phyloP scores from a whole-genome alignment of 2,888 invertebrate genomes.

The Luperina testacea region DNA sequence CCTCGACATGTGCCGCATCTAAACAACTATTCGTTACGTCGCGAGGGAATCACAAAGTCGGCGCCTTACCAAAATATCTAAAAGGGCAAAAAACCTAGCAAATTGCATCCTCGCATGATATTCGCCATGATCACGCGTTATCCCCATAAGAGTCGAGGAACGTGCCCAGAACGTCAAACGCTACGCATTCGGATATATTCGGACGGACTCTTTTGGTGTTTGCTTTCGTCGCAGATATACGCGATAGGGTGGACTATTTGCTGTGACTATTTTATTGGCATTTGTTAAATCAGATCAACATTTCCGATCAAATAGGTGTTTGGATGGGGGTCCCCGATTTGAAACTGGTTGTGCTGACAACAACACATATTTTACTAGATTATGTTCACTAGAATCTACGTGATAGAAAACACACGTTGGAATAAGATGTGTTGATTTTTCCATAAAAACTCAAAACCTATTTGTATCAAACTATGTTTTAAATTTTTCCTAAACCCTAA shows the following conservation, averaged over 20 bases:
- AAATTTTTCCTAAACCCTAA: not conserved
- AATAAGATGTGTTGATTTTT: not conserved
- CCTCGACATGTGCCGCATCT: slow-evolving; percentile 63
- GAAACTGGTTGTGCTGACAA: slow-evolving; percentile 10
- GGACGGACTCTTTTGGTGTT: slow-evolving; percentile 59
- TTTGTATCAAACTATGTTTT: not conserved
- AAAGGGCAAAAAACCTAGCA: slow-evolving; percentile 65
- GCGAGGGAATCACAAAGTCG: slow-evolving; percentile 66
- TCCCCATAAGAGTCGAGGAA: slow-evolving; percentile 65
- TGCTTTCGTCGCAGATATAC: slow-evolving; percentile 49
- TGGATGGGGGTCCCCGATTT: slow-evolving; percentile 10
- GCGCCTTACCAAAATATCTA: slow-evolving; percentile 58
- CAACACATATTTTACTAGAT: not conserved
- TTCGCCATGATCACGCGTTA: slow-evolving; percentile 69
- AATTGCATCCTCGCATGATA: slow-evolving; percentile 69
- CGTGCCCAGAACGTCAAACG: slow-evolving; percentile 63
- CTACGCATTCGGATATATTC: slow-evolving; percentile 60
- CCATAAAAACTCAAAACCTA: not conserved
- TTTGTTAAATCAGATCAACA: slow-evolving; percentile 60
- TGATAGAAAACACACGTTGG: not conserved
- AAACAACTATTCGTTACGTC: slow-evolving; percentile 66
- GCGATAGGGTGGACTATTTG: slow-evolving; percentile 49
- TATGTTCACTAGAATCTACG: not conserved
- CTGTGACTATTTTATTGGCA: slow-evolving; percentile 60
- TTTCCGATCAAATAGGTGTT: slow-evolving; percentile 48